Conservation (phyloP, 2,888 invertebrate species). For the Ceramica pisi region DNA sequence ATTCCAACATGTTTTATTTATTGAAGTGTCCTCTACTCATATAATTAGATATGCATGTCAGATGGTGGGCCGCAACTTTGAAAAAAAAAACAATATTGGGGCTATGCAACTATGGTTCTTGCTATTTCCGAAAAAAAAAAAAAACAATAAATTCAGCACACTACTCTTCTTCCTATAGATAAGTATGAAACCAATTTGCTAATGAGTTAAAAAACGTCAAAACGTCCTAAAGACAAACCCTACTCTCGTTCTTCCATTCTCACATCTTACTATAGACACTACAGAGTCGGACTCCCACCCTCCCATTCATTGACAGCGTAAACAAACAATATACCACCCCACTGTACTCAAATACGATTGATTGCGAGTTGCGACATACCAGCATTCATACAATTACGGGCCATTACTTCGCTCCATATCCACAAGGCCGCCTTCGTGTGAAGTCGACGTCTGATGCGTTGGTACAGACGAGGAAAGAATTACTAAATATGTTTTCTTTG, state of each 20-base stretch:
- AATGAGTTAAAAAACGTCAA: not conserved
- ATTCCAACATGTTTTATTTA: too few species aligned
- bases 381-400: constrained; percentile 84
- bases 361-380: constrained; percentile 85
- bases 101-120: too few species aligned
- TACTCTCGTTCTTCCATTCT: not conserved
- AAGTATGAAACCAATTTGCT: too few species aligned
- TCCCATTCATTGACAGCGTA: constrained; percentile 36
- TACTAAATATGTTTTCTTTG: constrained; percentile 69
- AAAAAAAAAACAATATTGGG: too few species aligned
- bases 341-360: constrained; percentile 73
- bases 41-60: too few species aligned
- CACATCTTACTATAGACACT: not conserved
- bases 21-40: too few species aligned
- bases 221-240: not conserved
- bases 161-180: not conserved
- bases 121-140: too few species aligned
- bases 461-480: constrained; percentile 72
- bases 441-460: constrained; percentile 79
- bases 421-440: constrained; percentile 85
- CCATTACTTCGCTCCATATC: constrained; percentile 86
- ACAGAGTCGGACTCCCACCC: not conserved
- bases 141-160: too few species aligned
- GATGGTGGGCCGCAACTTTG: too few species aligned
- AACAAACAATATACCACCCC: constrained; percentile 53